A percentile compares a stretch with the other conserved stretches of the same genome.
Evolutionary conservation across 2,113 vertebrate species (phyloP).

Genomic region (Cygnus buccinator): DNA sequence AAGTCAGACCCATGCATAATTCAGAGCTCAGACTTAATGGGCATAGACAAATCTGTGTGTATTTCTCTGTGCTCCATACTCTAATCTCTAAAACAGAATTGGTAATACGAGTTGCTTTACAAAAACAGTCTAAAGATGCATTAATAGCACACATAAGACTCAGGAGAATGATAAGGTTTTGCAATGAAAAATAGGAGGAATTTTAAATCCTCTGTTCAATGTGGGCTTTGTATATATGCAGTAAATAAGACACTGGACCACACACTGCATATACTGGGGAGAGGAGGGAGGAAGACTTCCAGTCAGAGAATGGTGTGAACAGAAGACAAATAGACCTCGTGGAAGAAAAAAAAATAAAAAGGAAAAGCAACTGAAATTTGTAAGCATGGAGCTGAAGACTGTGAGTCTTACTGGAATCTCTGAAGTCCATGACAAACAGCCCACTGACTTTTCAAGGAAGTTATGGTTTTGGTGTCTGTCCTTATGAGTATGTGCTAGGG

Average conservation of each 20-base stretch:
- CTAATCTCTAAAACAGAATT: not conserved
- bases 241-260: not conserved
- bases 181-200: not conserved
- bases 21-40: not conserved
- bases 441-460: not conserved
- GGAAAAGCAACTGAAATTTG: not conserved
- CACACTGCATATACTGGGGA: accelerated
- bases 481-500: not conserved
- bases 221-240: not conserved
- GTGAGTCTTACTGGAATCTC: not conserved
- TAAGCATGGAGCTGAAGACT: not conserved
- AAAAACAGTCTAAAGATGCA: not conserved
- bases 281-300: not conserved
- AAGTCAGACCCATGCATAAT: not conserved
- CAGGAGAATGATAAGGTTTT: not conserved
- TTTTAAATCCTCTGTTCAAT: not conserved
- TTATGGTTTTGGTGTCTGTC: not conserved
- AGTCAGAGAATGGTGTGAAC: not conserved
- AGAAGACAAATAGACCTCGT: not conserved
- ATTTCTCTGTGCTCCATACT: not conserved
- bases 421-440: not conserved
- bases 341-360: not conserved
- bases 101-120: not conserved
- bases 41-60: not conserved
- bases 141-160: not conserved